phyloP scores from a whole-genome alignment of 2,113 vertebrate species.

The Chaetodon trifascialis region DNA sequence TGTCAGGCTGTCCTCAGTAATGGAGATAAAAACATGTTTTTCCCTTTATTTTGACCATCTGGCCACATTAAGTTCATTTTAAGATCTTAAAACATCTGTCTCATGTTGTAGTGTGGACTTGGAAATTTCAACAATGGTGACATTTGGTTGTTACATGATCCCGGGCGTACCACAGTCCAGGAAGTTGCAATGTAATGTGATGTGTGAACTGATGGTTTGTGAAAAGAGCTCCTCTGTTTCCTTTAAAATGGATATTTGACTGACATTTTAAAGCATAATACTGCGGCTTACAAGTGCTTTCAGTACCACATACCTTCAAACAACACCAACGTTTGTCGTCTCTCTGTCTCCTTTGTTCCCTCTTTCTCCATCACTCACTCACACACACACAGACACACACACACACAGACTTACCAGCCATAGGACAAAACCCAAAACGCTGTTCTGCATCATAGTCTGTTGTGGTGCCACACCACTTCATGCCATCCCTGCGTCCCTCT shows the following conservation, averaged over 20 bases:
- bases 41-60: neutral
- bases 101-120: neutral
- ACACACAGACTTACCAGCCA: constrained; percentile 89
- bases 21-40: neutral
- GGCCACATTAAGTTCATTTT: neutral
- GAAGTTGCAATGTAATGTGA: neutral
- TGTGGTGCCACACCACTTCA: constrained; percentile 99
- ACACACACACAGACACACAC: neutral
- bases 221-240: neutral
- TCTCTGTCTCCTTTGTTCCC: too few relatives aligned
- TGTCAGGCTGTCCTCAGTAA: neutral
- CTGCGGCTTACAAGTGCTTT: neutral
- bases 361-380: too few relatives aligned
- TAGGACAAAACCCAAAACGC: constrained; percentile 97
- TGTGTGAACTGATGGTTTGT: neutral
- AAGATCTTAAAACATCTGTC: neutral
- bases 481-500: constrained; percentile 93
- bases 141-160: neutral
- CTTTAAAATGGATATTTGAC: neutral
- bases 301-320: neutral
- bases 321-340: too few relatives aligned
- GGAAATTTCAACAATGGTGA: neutral
- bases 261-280: neutral
- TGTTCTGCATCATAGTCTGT: constrained; percentile 92
- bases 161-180: neutral